A percentile compares a stretch with the other conserved stretches of the same genome.
Evolutionary conservation across 2,113 vertebrate genomes (phyloP).

Genomic region (Chinchilla lanigera): DNA sequence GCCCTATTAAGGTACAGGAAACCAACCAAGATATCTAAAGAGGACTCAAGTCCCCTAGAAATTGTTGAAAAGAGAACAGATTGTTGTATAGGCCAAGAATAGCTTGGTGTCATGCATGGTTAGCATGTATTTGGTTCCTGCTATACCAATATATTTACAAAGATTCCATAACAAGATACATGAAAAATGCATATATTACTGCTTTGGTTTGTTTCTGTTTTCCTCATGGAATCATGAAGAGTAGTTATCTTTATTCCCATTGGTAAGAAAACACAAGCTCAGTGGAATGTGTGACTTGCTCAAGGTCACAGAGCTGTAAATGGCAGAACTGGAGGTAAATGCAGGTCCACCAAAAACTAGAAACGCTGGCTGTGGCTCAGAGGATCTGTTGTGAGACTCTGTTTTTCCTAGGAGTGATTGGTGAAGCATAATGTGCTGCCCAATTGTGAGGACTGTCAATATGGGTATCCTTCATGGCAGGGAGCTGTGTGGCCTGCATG

Average conservation of each 20-base stretch:
- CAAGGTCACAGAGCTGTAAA: background rate
- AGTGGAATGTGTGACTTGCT: background rate
- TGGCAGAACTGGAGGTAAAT: background rate
- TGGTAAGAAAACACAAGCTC: background rate
- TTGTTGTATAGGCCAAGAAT: background rate
- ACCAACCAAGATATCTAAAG: background rate
- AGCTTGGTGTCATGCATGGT: background rate
- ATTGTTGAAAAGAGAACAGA: constrained; percentile 27
- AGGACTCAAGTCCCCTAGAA: background rate
- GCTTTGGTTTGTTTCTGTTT: background rate
- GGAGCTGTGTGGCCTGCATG: background rate
- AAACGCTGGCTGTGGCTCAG: background rate
- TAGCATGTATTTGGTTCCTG: constrained; percentile 1
- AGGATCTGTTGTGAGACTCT: background rate
- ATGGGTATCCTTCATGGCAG: rapidly evolving
- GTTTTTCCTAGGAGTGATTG: rapidly evolving
- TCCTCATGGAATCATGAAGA: background rate
- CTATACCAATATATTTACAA: constrained; percentile 12
- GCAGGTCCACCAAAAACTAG: background rate
- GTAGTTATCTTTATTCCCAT: background rate
- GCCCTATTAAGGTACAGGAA: background rate
- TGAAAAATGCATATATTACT: background rate
- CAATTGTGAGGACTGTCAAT: rapidly evolving
- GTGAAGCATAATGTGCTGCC: background rate
- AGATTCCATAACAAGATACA: background rate